Conservation (phyloP, 2,797 vertebrate genomes). For the Acipenser ruthenus region DNA sequence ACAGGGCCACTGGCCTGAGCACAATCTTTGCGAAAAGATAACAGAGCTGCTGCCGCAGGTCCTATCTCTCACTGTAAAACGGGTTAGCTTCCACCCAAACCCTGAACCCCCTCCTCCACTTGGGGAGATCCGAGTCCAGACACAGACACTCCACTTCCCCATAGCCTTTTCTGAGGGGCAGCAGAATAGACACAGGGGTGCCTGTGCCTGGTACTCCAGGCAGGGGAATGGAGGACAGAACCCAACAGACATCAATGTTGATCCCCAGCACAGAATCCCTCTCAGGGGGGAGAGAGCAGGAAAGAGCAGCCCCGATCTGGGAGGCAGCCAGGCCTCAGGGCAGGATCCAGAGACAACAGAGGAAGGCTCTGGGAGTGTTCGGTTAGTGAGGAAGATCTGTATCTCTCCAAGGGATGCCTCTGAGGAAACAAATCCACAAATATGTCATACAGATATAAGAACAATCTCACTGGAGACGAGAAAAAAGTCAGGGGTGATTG, state of each 20-base stretch:
- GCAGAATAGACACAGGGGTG: conserved; percentile 38
- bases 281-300: conserved; percentile 35
- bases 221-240: conserved; percentile 34
- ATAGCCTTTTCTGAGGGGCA: conserved; percentile 31
- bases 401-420: conserved; percentile 41
- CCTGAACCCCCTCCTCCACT: conserved; percentile 54
- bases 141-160: conserved; percentile 47
- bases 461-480: too few relatives aligned
- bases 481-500: neutral
- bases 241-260: conserved; percentile 19
- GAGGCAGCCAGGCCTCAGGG: neutral
- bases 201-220: conserved; percentile 48
- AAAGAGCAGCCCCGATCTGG: conserved; percentile 23
- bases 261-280: conserved; percentile 23
- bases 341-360: conserved; percentile 24
- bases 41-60: conserved; percentile 59
- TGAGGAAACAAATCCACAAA: neutral
- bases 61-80: conserved; percentile 55
- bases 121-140: conserved; percentile 54
- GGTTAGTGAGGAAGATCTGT: conserved; percentile 50
- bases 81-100: conserved; percentile 61
- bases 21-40: conserved; percentile 35
- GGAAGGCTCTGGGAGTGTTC: conserved; percentile 36
- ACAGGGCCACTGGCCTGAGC: conserved; percentile 20
- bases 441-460: too few relatives aligned